These are phyloP conservation scores for Maniola jurtina DNA, from an alignment of 1,140 invertebrate species.

Conservation along the genomic window DNA sequence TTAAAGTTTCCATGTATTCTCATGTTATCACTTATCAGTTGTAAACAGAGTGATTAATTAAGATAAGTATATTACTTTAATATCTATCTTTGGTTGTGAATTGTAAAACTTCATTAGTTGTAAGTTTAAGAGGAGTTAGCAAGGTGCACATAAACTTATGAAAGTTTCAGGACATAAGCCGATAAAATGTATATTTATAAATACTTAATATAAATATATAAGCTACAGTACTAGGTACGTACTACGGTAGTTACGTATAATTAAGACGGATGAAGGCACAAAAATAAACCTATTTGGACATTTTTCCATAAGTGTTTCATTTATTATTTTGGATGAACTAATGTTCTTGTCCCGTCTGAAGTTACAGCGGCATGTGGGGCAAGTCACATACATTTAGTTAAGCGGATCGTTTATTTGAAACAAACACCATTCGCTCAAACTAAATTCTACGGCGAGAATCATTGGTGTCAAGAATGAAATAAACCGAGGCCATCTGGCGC, in stretches of 20 bases:
- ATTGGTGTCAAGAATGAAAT: conserved; percentile 14
- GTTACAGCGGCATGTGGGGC: conserved; percentile 5
- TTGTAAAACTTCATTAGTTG: too few relatives aligned
- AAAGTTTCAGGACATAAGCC: too few relatives aligned
- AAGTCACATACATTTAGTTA: conserved; percentile 15
- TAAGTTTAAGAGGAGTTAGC: too few relatives aligned
- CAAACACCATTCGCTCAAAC: conserved; percentile 15
- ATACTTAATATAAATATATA: too few relatives aligned
- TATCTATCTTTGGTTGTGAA: too few relatives aligned
- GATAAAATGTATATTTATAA: too few relatives aligned
- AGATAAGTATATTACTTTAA: too few relatives aligned
- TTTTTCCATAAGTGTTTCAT: not conserved
- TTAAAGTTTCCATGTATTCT: too few relatives aligned
- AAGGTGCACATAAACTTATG: too few relatives aligned
- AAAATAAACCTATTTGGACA: not conserved
- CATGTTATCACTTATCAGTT: too few relatives aligned
- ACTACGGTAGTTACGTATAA: not conserved
- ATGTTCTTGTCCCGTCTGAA: conserved; percentile 6
- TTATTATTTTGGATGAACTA: not conserved
- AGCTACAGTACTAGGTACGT: not conserved
- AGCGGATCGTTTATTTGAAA: conserved; percentile 17
- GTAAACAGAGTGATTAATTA: too few relatives aligned
- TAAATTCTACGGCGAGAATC: conserved; percentile 10
- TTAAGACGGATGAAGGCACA: not conserved
- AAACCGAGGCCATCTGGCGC: conserved; percentile 7